A percentile compares a stretch with the other conserved stretches of the same genome.
Conservation (phyloP, 53 echinoderm and acorn worm species). For the Holothuria scabra region DNA sequence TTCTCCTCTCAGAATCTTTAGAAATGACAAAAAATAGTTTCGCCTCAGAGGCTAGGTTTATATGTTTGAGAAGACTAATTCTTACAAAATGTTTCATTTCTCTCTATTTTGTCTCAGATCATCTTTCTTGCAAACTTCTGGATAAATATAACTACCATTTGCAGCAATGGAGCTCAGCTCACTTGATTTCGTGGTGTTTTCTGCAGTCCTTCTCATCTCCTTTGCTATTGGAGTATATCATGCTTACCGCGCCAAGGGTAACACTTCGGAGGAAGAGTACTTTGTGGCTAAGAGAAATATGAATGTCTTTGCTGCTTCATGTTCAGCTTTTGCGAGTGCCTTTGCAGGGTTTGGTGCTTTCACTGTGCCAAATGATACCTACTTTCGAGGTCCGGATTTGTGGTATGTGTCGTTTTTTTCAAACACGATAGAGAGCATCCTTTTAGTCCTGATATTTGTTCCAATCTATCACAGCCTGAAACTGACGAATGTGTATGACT, state of each 20-base stretch:
- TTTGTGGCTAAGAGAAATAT: background rate
- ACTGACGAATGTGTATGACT: slow-evolving; percentile 1
- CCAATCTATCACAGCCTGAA: background rate
- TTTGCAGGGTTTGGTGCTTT: background rate
- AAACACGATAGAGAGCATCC: background rate
- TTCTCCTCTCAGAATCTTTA: too few relatives aligned
- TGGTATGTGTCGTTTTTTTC: background rate
- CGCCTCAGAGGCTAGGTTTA: too few relatives aligned
- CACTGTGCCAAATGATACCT: background rate
- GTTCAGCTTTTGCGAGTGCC: background rate
- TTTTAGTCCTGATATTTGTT: background rate
- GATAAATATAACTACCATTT: too few relatives aligned
- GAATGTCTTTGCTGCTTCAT: background rate
- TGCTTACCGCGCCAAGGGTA: background rate
- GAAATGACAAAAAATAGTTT: too few relatives aligned
- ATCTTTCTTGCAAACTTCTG: too few relatives aligned
- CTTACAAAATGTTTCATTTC: too few relatives aligned
- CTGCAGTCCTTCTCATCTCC: background rate
- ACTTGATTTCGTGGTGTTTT: background rate
- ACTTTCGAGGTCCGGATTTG: slow-evolving; percentile 6
- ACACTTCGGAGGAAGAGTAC: background rate
- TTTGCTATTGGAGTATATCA: background rate
- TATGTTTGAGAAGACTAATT: too few relatives aligned
- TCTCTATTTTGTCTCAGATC: too few relatives aligned
- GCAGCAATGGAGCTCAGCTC: too few relatives aligned